These are phyloP conservation scores for Psilopogon haemacephalus DNA, from an alignment of 2,113 vertebrate species.

Conservation along the genomic window DNA sequence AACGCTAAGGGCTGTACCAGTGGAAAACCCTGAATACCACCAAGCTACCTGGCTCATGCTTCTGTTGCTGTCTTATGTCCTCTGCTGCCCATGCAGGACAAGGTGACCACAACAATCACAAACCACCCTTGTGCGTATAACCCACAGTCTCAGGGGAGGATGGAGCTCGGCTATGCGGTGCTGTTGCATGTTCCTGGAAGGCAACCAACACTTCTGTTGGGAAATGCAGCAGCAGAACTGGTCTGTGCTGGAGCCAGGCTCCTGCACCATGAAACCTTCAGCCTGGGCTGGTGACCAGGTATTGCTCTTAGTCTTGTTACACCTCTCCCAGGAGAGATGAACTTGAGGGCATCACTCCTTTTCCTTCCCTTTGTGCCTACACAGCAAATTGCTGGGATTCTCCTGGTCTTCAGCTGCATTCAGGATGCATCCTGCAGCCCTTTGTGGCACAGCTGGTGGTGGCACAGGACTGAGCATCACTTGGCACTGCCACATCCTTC, in stretches of 20 bases:
- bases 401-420: fast-evolving
- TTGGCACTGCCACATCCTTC: background rate
- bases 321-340: background rate
- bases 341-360: background rate
- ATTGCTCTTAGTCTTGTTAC: fast-evolving
- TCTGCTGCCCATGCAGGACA: background rate
- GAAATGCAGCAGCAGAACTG: background rate
- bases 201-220: background rate
- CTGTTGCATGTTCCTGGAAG: background rate
- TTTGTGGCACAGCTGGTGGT: background rate
- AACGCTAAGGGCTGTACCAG: background rate
- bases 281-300: background rate
- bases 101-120: background rate
- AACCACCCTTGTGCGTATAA: fast-evolving
- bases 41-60: background rate
- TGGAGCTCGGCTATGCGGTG: background rate
- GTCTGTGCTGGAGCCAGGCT: background rate
- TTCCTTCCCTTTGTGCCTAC: background rate
- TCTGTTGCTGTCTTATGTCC: background rate
- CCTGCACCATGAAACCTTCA: background rate
- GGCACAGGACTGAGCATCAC: background rate
- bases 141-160: fast-evolving
- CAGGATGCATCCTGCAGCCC: background rate
- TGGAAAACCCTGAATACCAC: background rate
- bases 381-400: background rate